Evolutionary conservation across 2,797 vertebrate genomes (phyloP), one percentile per base, ranked within the genome.

Genomic region (Phataginus tricuspis): DNA sequence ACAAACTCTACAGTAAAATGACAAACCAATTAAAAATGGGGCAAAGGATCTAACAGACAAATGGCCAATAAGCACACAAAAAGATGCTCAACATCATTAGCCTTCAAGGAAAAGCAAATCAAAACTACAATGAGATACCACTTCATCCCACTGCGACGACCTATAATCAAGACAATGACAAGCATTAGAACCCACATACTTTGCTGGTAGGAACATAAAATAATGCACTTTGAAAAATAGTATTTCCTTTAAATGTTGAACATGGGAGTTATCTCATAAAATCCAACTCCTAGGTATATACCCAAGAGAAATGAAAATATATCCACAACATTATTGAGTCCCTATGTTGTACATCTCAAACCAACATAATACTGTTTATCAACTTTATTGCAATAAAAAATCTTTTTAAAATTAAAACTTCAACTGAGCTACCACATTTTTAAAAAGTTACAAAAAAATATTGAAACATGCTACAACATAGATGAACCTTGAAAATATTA

Each of bases 31-130:
- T 84, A 66, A 91, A 90, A 71, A 90, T 11, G 71, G 74, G 79
- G 37, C 37, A 77, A 94, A 94, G n/a, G 25, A 94, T 82, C 15
- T 90, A 59, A 71, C 9, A 86, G 34, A 91, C n/a, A 86, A 94
- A 80, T 63, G 39, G 15, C 15, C 53, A 92, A 2, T 53, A 34
- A 49, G 34, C 7, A 45, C 29, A 57, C 4, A 9, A 61, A 87
- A 85, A 85, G 16, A 74, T 51, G 34, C 13, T 64, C 42, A 90
- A 57, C n/a, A 59, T 55, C 59, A 69, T 64, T 37, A 87, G 91
- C 12, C 29, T 71, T 51, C 31, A 91, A 83, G 42, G 13, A 94
- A 82, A 92, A 14, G 37, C 34, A 86, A 89, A 75, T 64, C 31
- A 82, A 84, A 95, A 78, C 49, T 51, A 88, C 51, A 90, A 39